Base-by-base conservation (phyloP, 2,888 invertebrate genomes). In the Dermolepida albohirtum region DNA sequence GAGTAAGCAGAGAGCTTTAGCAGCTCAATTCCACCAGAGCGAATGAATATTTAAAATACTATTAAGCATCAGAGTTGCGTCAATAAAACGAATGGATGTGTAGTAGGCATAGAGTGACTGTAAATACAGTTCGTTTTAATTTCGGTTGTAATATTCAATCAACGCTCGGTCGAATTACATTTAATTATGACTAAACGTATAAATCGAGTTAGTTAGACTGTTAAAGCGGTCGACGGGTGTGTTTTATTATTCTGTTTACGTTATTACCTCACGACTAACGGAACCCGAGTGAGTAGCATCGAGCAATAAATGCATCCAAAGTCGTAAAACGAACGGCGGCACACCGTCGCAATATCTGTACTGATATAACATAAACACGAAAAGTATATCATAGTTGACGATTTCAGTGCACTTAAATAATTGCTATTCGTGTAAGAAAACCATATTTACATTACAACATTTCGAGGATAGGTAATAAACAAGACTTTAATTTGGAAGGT, bases 91-190 rank as follows among this genome's bases (percentile, higher is more conserved):
- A 34, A 54, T 54, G 54, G 40, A 54, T 39, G 34, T 47, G 43
- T 29, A 17, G 40, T 22, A 49, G 52, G 34, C 43, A 34, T 52
- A 43, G 29, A 64, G 50, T 49, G 57, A 57, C 41, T 50, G 57
- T 50, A 66, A 40, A 66, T 57, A 66, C 49, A 66, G 22, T 59
- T 17, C 17, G 54, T 59, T 66, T 57, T 59, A 66, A 66, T 68
- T 64, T 57, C 65, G 64, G 51, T 47, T 65, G 68, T 68, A 50
- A 65, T 68, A 68, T 68, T 65, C 59, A 68, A 59, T 68, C 68
- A 65, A 51, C 55, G 59, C 43, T 59, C 47, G 47, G 59, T 47
- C 29, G 65, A 57, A 68, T 68, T 59, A 59, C 65, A 59, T 68
- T 68, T 68, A 65, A 68, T 68, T 68, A 57, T 65, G 50, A 44